phyloP scores from a whole-genome alignment of 1,140 invertebrate genomes.

The Drosophila parvula region DNA sequence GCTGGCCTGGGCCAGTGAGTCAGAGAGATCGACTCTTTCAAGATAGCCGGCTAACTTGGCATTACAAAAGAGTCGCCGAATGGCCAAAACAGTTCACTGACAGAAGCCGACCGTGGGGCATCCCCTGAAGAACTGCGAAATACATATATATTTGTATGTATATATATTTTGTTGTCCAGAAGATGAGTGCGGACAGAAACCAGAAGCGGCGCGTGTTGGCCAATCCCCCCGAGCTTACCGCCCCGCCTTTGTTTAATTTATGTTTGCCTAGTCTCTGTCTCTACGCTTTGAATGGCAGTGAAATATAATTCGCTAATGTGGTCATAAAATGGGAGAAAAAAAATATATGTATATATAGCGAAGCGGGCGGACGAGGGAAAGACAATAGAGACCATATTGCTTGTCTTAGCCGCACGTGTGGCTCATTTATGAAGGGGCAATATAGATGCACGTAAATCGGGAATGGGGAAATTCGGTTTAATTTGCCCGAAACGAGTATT shows the following conservation, averaged over 20 bases:
- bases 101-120: conserved; percentile 16
- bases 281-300: conserved; percentile 51
- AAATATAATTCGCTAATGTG: conserved; percentile 78
- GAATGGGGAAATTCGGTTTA: conserved; percentile 22
- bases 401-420: conserved; percentile 62
- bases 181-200: conserved; percentile 29
- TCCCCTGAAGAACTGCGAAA: conserved; percentile 13
- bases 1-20: conserved; percentile 11
- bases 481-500: conserved; percentile 28
- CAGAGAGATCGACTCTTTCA: conserved; percentile 22
- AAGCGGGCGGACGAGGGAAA: conserved; percentile 17
- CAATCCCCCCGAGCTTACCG: conserved; percentile 12
- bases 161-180: not conserved
- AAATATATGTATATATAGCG: conserved; percentile 15
- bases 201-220: conserved; percentile 61
- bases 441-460: conserved; percentile 4
- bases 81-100: conserved; percentile 39
- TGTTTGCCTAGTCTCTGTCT: conserved; percentile 57
- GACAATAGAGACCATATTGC: conserved; percentile 50
- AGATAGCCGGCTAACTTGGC: not conserved
- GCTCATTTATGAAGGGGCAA: conserved; percentile 32
- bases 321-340: conserved; percentile 64
- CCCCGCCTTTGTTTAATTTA: conserved; percentile 61
- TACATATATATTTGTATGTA: conserved; percentile 9
- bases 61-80: conserved; percentile 15